Evolutionary conservation across 2,888 invertebrate species (phyloP), one percentile per base, ranked within the genome.

Genomic region (Trimorus sp.): DNA sequence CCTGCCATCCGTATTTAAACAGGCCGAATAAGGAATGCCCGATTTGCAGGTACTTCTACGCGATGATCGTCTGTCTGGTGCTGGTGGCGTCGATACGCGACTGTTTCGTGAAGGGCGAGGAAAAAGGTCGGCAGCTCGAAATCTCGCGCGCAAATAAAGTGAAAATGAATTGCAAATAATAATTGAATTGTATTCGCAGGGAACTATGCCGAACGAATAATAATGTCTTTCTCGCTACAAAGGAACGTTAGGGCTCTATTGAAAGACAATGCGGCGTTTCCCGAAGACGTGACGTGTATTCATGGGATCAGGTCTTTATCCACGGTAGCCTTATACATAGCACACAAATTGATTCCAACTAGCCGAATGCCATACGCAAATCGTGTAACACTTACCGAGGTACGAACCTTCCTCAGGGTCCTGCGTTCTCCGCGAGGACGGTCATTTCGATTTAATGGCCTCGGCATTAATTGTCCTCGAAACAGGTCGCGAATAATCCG

Each of bases 271-370:
- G 92, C 92, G 54, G 65, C 83, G 15, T 83, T 82, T 40, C 60
- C 84, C 42, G 78, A 77, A 56, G 94, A 95, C 85, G 94, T 96
- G 83, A 93, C 94, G 42, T 94, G 95, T 88, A 93, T 96, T 79
- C 95, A 96, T 85, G 95, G 96, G 3, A 92, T 96, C 42, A 93
- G 96, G 83, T 94, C 94, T n/a, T 86, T 94, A 48, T 93, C 94
- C 71, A 95, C 95, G 3, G 86, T 95, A 1, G 93, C 94, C 80
- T 91, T 96, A 75, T 93, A 95, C 84, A 87, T 95, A 11, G 94
- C 94, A 7, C 94, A 96, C 88, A 95, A 95, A 91, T 93, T 95
- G 85, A 92, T 95, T 79, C 94, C 94, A 63, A 92, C 94, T 7
- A 94, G 94, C 26, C 93, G 93, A 77, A 92, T 94, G 86, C 95